Base-by-base conservation (phyloP, 2,888 invertebrate genomes). In the Morpho deidamia region DNA sequence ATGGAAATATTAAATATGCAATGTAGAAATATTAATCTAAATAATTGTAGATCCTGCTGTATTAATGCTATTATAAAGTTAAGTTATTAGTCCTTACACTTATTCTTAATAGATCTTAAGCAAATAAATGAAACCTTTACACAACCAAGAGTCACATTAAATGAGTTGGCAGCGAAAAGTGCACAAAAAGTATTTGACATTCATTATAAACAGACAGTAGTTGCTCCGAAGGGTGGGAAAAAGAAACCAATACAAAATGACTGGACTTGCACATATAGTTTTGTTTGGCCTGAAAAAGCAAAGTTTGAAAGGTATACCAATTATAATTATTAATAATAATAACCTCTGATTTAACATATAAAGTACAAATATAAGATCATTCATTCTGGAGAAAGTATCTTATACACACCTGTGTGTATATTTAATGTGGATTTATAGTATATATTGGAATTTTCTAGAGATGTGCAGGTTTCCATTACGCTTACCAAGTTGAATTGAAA, bases 221-320 rank as follows among this genome's bases (percentile, higher is more conserved):
- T 69, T 0, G 61, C 75, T 0, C 76, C 76, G 0, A 78, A 76
- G 45, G 77, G 78, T 0, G 63, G 60, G 0, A 74, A 72, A 33
- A 90, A 85, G 57, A 88, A 82, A 61, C 51, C 63, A 1, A 47
- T 65, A 1, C 73, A 74, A 11, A 63, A 59, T 54, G 78, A 75
- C 8, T 93, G 93, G 93, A 76, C 68, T 0, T 92, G 91, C 60
- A 88, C 77, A 10, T 92, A 92, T 55, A 65, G 75, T 0, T 74
- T 93, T 58, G 69, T 77, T 37, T 94, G 93, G 93, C 93, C 94
- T 0, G 86, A 89, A 63, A 76, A 85, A 47, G 75, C 76, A 8
- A 86, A 87, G 61, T 92, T 94, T 78, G 81, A 88, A 63, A 76
- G 83, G 76, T 88, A 68, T 14, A 11, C 8, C 47, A 23, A n/a